phyloP scores from a whole-genome alignment of 1,140 invertebrate species.

The Drosophila parabipectinata region DNA sequence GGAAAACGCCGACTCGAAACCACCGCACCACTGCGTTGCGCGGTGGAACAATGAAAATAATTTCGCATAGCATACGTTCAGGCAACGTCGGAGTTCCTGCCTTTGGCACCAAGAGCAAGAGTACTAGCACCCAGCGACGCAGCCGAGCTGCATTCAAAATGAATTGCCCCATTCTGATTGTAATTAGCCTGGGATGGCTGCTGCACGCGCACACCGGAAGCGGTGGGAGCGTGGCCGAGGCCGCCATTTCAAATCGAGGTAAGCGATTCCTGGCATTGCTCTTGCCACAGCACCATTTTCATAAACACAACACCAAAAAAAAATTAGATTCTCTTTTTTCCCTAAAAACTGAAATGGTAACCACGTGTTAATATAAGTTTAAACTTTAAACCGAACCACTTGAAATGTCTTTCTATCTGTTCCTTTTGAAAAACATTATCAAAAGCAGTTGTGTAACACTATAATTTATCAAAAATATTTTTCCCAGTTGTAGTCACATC shows the following conservation, averaged over 20 bases:
- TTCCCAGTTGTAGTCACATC: conserved; percentile 18
- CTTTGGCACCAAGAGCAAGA: conserved; percentile 14
- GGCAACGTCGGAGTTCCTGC: conserved; percentile 24
- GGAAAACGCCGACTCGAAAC: background rate
- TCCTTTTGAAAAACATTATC: too few relatives aligned
- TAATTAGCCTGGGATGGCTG: conserved; percentile 82
- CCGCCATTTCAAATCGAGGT: conserved; percentile 84
- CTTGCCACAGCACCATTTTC: background rate
- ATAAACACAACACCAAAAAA: background rate
- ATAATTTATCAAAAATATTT: background rate
- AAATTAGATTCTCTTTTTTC: background rate
- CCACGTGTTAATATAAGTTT: background rate
- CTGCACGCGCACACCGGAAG: conserved; percentile 59
- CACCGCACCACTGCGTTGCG: conserved; percentile 30
- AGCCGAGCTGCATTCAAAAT: conserved; percentile 56
- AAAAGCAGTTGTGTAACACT: too few relatives aligned
- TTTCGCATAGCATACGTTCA: conserved; percentile 73
- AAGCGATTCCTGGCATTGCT: conserved; percentile 65
- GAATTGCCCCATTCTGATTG: conserved; percentile 83
- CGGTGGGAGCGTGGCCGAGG: conserved; percentile 54
- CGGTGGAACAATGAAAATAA: conserved; percentile 72
- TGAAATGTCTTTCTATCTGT: too few relatives aligned
- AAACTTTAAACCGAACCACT: too few relatives aligned
- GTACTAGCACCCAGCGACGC: conserved; percentile 18
- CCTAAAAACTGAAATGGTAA: background rate